A percentile compares a stretch with the other conserved stretches of the same genome.
Evolutionary conservation across 35 echinoderm and acorn worm genomes (phyloP).

Genomic region (Apostichopus parvimensis): DNA sequence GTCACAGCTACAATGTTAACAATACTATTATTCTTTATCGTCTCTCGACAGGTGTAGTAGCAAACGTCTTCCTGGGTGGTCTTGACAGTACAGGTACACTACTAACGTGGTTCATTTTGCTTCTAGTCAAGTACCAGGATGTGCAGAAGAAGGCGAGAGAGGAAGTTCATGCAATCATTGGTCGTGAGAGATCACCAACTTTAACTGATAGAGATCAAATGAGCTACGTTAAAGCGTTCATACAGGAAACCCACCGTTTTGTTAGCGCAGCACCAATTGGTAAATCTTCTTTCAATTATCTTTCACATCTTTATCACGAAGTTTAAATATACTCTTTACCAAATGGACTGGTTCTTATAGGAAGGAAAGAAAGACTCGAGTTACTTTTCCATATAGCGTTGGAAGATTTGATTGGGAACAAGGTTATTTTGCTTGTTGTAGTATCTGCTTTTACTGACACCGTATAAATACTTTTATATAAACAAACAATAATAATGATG

Average conservation of each 20-base stretch:
- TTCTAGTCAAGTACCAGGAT: conserved; percentile 2
- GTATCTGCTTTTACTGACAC: too few relatives aligned
- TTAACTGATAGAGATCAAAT: conserved; percentile 21
- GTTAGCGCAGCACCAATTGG: neutral
- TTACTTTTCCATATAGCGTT: too few relatives aligned
- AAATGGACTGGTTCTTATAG: too few relatives aligned
- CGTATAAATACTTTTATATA: too few relatives aligned
- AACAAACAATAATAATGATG: too few relatives aligned
- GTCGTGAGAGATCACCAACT: neutral
- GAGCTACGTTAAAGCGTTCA: conserved; percentile 6
- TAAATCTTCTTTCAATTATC: neutral
- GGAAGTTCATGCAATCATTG: conserved; percentile 23
- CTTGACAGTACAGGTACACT: neutral
- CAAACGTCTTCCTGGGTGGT: conserved; percentile 8
- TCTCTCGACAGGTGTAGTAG: neutral
- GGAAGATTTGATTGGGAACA: too few relatives aligned
- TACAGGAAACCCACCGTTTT: conserved; percentile 6
- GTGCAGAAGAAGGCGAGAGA: conserved; percentile 9
- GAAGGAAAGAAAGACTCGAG: too few relatives aligned
- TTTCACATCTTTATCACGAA: too few relatives aligned
- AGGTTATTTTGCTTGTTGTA: too few relatives aligned
- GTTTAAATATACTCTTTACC: too few relatives aligned
- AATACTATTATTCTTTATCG: too few relatives aligned
- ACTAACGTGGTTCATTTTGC: neutral
- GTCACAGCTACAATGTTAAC: too few relatives aligned